Conservation (phyloP, 2,888 invertebrate genomes). For the Metallyticus violacea region DNA sequence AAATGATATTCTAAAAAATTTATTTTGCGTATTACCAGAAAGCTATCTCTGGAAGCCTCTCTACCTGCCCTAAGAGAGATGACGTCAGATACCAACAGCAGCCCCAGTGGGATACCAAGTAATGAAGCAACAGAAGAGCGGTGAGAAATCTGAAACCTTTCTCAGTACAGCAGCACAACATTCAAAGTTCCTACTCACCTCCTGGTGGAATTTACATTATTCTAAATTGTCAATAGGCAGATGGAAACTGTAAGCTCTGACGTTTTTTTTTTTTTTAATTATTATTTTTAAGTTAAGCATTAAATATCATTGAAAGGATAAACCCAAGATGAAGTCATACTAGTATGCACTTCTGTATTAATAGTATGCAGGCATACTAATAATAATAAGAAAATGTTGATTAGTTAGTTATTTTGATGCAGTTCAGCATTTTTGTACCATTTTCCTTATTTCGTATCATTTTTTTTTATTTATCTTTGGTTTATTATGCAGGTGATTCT, state of each 20-base stretch:
- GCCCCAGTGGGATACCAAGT: not conserved
- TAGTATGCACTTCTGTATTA: not conserved
- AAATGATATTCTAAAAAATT: too few relatives aligned
- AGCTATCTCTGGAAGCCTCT: conserved; percentile 51
- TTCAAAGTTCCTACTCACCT: not conserved
- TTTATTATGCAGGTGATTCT: too few relatives aligned
- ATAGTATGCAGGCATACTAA: not conserved
- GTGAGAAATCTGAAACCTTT: not conserved
- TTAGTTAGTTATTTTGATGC: too few relatives aligned
- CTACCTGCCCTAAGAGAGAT: conserved; percentile 53
- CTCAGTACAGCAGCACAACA: not conserved
- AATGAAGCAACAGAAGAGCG: not conserved
- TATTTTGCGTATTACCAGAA: too few relatives aligned
- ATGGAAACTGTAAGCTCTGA: not conserved
- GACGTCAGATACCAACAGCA: not conserved
- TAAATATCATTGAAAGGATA: not conserved
- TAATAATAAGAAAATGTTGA: too few relatives aligned
- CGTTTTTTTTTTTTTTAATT: not conserved
- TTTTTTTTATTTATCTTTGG: too few relatives aligned
- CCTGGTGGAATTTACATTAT: not conserved
- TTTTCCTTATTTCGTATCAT: too few relatives aligned
- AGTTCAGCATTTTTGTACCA: too few relatives aligned
- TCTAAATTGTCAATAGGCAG: not conserved
- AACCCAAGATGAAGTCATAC: not conserved
- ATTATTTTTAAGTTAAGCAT: not conserved